Evolutionary conservation across 2,797 vertebrate species (phyloP).

Genomic region (Sebastes steindachneri): DNA sequence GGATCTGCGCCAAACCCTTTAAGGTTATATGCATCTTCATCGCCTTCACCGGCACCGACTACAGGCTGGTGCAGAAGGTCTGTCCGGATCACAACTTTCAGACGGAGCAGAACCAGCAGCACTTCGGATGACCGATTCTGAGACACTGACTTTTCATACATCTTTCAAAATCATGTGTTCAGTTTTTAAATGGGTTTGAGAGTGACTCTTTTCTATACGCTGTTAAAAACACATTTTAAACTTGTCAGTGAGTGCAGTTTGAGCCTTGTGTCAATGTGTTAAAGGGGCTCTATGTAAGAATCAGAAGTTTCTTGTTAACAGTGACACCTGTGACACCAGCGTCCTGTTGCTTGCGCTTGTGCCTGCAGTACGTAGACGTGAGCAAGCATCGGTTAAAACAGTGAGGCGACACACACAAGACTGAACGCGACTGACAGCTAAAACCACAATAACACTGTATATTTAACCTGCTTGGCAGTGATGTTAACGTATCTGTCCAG

Average conservation of each 20-base stretch:
- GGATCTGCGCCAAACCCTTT: slow-evolving; percentile 97
- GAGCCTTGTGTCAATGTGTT: background rate
- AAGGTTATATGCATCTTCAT: slow-evolving; percentile 99
- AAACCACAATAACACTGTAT: no score
- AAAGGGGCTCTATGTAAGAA: background rate
- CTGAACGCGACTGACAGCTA: no score
- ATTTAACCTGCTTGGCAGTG: no score
- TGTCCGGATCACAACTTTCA: slow-evolving; percentile 97
- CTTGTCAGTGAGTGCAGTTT: slow-evolving; percentile 9
- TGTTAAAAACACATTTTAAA: slow-evolving; percentile 7
- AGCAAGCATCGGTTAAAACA: no score
- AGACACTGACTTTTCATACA: slow-evolving; percentile 29
- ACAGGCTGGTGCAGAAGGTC: slow-evolving; percentile 97
- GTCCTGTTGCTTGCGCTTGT: no score
- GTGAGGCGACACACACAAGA: no score
- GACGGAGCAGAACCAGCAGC: slow-evolving; percentile 82
- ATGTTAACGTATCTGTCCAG: no score
- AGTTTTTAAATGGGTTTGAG: slow-evolving; percentile 4
- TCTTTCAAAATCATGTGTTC: slow-evolving; percentile 26
- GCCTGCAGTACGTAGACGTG: no score
- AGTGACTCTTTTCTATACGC: background rate
- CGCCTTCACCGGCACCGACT: slow-evolving; percentile 95
- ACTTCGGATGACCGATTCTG: slow-evolving; percentile 84
- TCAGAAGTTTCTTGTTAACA: no score
- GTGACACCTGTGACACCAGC: no score